These are phyloP conservation scores for Melipona bicolor DNA, from an alignment of 2,888 invertebrate species.

Conservation along the genomic window DNA sequence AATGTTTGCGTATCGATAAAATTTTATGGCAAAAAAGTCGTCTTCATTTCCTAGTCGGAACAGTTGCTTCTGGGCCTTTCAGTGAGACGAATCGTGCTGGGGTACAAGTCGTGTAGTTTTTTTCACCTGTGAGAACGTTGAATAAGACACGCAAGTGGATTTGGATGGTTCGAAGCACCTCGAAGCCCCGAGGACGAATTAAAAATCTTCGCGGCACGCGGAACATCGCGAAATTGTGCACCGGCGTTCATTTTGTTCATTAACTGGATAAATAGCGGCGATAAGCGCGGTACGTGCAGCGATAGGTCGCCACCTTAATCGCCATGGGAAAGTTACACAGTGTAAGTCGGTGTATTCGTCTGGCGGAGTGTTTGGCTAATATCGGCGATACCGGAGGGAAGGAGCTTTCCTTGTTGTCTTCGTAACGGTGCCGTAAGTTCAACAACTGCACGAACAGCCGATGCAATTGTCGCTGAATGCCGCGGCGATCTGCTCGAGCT, in stretches of 20 bases:
- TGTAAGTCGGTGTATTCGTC: conserved; percentile 43
- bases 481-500: conserved; percentile 20
- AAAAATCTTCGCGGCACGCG: no score
- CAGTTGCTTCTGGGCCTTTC: no score
- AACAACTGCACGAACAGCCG: conserved; percentile 38
- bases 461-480: conserved; percentile 25
- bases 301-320: conserved; percentile 30
- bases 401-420: conserved; percentile 42
- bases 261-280: conserved; percentile 2
- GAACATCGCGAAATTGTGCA: not conserved
- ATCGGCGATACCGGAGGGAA: conserved; percentile 41
- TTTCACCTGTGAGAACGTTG: no score
- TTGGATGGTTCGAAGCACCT: no score
- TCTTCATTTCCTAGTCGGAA: no score
- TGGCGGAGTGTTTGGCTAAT: conserved; percentile 37
- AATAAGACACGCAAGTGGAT: no score
- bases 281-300: not conserved
- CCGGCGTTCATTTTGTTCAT: not conserved
- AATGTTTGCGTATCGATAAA: no score
- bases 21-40: no score
- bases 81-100: no score
- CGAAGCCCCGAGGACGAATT: not conserved
- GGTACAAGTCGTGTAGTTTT: no score
- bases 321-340: conserved; percentile 41
- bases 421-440: conserved; percentile 30